These are phyloP conservation scores for Enteromius fasciolatus DNA, from an alignment of 2,797 vertebrate genomes.

Conservation along the genomic window DNA sequence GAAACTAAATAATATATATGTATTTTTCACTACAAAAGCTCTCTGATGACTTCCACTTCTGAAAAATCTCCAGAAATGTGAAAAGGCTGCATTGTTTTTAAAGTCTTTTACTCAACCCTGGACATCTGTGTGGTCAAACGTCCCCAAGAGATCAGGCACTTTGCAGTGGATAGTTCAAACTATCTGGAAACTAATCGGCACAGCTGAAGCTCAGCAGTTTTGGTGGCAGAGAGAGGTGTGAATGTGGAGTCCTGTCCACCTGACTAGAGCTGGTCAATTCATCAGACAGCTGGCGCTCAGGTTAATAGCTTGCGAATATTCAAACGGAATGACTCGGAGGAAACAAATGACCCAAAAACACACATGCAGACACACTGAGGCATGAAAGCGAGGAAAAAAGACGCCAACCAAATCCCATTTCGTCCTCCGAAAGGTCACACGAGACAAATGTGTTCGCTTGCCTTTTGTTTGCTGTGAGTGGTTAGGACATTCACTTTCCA, in stretches of 20 bases:
- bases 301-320: conserved; percentile 53
- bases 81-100: background rate
- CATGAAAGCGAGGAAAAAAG: conserved; percentile 59
- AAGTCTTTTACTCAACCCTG: background rate
- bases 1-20: no score
- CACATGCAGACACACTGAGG: conserved; percentile 55
- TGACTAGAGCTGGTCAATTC: conserved; percentile 43
- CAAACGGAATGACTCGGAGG: conserved; percentile 62
- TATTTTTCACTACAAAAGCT: background rate
- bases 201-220: background rate
- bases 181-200: background rate
- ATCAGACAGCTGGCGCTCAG: conserved; percentile 56
- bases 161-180: background rate
- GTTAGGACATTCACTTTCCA: conserved; percentile 40
- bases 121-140: background rate
- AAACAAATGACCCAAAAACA: conserved; percentile 70
- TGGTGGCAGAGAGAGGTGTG: conserved; percentile 39
- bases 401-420: conserved; percentile 53
- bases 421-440: conserved; percentile 51
- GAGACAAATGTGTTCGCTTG: conserved; percentile 57
- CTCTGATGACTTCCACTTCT: background rate
- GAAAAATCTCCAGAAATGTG: background rate
- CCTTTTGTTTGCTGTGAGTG: conserved; percentile 49
- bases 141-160: background rate
- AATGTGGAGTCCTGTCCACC: conserved; percentile 36